Conservation (phyloP, 2,888 invertebrate genomes). For the Tuberolachnus salignus region DNA sequence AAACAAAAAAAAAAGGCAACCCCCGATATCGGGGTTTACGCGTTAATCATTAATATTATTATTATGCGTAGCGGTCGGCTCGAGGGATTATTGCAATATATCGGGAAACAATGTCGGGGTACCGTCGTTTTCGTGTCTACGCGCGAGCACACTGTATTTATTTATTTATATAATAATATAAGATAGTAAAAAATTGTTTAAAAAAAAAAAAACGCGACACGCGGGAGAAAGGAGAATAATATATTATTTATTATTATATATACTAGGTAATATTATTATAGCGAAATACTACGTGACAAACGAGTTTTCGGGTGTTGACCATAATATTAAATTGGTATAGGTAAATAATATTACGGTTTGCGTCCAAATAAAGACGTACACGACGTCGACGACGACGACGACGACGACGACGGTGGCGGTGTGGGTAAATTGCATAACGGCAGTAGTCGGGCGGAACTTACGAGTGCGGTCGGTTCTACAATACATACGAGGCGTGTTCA, state of each 20-base stretch:
- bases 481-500: no score
- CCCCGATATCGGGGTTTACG: no score
- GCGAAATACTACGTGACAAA: slow-evolving; percentile 40
- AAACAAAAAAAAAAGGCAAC: no score
- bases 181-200: no score
- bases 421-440: slow-evolving; percentile 38
- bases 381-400: not conserved
- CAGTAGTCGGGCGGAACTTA: not conserved
- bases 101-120: no score
- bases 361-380: slow-evolving; percentile 52
- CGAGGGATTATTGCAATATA: no score
- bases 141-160: no score
- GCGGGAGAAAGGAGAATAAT: slow-evolving; percentile 48
- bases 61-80: no score
- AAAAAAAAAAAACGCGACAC: no score
- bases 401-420: not conserved
- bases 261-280: not conserved
- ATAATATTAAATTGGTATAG: not conserved
- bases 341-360: slow-evolving; percentile 3
- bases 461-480: not conserved
- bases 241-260: no score
- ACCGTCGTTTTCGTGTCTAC: no score
- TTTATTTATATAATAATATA: not conserved
- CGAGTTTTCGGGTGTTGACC: slow-evolving; percentile 55
- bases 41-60: no score